These are phyloP conservation scores for Spinibarbus caldwelli DNA, from an alignment of 2,797 vertebrate species.

Conservation along the genomic window DNA sequence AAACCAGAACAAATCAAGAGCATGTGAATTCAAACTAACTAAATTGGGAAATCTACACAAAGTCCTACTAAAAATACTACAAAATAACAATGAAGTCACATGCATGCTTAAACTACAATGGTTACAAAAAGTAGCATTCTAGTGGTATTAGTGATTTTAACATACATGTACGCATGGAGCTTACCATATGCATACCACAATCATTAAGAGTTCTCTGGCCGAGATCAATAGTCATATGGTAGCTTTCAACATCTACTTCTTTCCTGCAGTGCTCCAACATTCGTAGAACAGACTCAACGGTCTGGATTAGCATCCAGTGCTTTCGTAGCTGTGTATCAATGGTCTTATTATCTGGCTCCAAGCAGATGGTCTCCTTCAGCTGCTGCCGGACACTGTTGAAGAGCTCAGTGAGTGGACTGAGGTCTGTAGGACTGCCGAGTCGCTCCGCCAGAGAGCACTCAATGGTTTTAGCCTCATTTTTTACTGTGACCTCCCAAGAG, in stretches of 20 bases:
- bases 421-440: conserved; percentile 61
- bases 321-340: conserved; percentile 76
- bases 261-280: conserved; percentile 71
- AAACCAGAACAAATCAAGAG: not conserved
- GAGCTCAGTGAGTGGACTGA: conserved; percentile 61
- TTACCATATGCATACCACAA: conserved; percentile 76
- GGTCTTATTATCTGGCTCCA: conserved; percentile 74
- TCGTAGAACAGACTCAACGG: conserved; percentile 76
- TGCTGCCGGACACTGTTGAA: conserved; percentile 63
- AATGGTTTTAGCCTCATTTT: conserved; percentile 65
- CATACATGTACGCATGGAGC: conserved; percentile 12
- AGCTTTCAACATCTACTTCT: conserved; percentile 56
- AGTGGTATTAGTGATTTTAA: not conserved
- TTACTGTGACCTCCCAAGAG: conserved; percentile 69
- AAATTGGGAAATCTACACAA: not conserved
- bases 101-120: not conserved
- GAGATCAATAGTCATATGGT: conserved; percentile 66
- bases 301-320: conserved; percentile 79
- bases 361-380: conserved; percentile 70
- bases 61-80: not conserved
- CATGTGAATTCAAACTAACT: not conserved
- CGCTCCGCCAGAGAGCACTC: conserved; percentile 66
- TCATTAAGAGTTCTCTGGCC: conserved; percentile 70
- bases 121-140: not conserved
- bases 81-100: not conserved